These are phyloP conservation scores for Conops quadrifasciatus DNA, from an alignment of 2,888 invertebrate genomes.

Conservation along the genomic window DNA sequence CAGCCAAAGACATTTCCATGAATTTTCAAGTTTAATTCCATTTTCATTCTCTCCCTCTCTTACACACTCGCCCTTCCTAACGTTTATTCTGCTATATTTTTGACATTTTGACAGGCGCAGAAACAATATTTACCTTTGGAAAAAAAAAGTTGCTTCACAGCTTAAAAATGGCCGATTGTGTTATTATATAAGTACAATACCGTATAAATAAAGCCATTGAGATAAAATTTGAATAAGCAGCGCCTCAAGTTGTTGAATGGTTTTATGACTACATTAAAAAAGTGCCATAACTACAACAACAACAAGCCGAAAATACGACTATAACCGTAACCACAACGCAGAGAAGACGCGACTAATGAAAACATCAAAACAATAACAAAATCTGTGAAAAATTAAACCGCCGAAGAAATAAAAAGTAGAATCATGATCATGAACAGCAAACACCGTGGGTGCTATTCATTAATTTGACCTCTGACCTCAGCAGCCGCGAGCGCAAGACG, in stretches of 20 bases:
- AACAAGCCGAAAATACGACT: not conserved
- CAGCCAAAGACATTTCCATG: no score
- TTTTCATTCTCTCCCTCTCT: no score
- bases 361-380: constrained; percentile 25
- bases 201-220: not conserved
- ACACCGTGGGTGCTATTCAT: constrained; percentile 34
- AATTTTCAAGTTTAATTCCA: no score
- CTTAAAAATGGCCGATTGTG: no score
- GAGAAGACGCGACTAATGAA: constrained; percentile 15
- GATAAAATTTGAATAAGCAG: constrained; percentile 12
- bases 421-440: constrained; percentile 18
- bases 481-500: constrained; percentile 15
- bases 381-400: not conserved
- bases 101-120: no score
- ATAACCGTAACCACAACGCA: not conserved
- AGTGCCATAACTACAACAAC: constrained; percentile 1
- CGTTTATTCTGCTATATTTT: no score
- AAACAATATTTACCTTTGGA: no score
- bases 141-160: no score
- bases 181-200: no score
- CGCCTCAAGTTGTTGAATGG: constrained; percentile 9
- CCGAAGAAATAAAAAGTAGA: not conserved
- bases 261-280: constrained; percentile 9
- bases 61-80: no score
- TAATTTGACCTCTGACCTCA: constrained; percentile 33